Percentiles rank a stretch among this genome's conserved stretches.
These are phyloP conservation scores for Boleophthalmus pectinirostris DNA, from an alignment of 2,113 vertebrate genomes.

Conservation along the genomic window DNA sequence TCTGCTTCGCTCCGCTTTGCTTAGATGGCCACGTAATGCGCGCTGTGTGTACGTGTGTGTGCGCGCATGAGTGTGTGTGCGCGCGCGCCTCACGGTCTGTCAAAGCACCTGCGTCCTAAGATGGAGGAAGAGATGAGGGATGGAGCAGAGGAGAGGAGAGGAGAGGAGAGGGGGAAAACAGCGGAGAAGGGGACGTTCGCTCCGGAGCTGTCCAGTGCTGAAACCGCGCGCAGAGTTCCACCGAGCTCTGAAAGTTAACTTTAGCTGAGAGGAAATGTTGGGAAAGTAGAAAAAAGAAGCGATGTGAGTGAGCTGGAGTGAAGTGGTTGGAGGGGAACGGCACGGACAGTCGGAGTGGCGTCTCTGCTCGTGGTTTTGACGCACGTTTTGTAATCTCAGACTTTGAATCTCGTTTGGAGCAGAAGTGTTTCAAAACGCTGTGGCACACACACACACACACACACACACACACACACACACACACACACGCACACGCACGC, in stretches of 20 bases:
- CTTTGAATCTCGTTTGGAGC: too few relatives aligned
- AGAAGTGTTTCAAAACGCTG: too few relatives aligned
- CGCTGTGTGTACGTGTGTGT: neutral
- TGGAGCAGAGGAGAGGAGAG: conserved; percentile 11
- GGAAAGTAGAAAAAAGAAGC: neutral
- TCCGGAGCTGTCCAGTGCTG: neutral
- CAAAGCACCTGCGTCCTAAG: conserved; percentile 80
- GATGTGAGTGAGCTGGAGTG: too few relatives aligned
- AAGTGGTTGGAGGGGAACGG: too few relatives aligned
- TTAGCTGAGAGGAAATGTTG: neutral
- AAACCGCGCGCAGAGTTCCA: neutral
- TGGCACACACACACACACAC: too few relatives aligned
- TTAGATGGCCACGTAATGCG: conserved; percentile 64
- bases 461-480: too few relatives aligned
- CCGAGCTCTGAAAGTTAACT: neutral
- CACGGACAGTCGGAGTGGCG: too few relatives aligned
- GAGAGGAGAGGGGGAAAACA: conserved; percentile 12
- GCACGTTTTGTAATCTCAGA: too few relatives aligned
- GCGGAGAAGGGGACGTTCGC: neutral
- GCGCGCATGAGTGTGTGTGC: conserved; percentile 27
- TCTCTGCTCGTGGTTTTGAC: too few relatives aligned
- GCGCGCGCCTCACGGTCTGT: conserved; percentile 47
- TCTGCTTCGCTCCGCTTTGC: too few relatives aligned
- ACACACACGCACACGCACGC: too few relatives aligned
- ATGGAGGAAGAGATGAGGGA: conserved; percentile 78